Evolutionary conservation across 2,888 invertebrate genomes (phyloP).

Genomic region (Iphiclides podalirius): DNA sequence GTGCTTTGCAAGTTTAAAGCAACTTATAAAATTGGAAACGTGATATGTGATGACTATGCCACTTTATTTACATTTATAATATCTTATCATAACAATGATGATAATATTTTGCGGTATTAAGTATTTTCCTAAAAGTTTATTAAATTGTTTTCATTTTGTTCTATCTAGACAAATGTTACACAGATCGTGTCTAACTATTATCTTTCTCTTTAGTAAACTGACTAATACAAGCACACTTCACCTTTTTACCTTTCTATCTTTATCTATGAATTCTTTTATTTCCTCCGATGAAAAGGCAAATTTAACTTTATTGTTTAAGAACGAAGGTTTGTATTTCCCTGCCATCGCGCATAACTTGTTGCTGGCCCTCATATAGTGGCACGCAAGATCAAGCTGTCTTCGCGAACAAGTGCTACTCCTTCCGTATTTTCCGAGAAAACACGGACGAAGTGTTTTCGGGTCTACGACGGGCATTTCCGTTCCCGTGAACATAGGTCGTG

Average conservation of each 20-base stretch:
- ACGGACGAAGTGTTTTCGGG: constrained; percentile 66
- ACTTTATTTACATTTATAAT: no score
- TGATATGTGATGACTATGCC: no score
- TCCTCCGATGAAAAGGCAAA: constrained; percentile 31
- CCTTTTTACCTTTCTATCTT: constrained; percentile 52
- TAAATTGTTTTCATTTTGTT: no score
- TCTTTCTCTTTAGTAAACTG: neutral
- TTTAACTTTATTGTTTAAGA: constrained; percentile 41
- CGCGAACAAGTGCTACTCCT: constrained; percentile 62
- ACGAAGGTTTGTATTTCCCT: constrained; percentile 50
- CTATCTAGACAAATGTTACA: no score
- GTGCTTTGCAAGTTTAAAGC: no score
- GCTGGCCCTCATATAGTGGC: constrained; percentile 60
- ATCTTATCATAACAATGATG: no score
- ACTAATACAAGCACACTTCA: neutral
- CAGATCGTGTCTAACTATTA: no score
- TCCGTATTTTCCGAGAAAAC: constrained; percentile 60
- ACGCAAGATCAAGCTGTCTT: constrained; percentile 72
- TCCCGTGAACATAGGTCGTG: constrained; percentile 3
- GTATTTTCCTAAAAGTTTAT: no score
- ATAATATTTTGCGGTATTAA: no score
- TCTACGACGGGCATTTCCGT: constrained; percentile 24
- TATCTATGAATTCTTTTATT: constrained; percentile 56
- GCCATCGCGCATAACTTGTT: constrained; percentile 58
- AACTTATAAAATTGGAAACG: no score